Conservation (phyloP, 1,140 invertebrate species). For the Drusus annulatus region DNA sequence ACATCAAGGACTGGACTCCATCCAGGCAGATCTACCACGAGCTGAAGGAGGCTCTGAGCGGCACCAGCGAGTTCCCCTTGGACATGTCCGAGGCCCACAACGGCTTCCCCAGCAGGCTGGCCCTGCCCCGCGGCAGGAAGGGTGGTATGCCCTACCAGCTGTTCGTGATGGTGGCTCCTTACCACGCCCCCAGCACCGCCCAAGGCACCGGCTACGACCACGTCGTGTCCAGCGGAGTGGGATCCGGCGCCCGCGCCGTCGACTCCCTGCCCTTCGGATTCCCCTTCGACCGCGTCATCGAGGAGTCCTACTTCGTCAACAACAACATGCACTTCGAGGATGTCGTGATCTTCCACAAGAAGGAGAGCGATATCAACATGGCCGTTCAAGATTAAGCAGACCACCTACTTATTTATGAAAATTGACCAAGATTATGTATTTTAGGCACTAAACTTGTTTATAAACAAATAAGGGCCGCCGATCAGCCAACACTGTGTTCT, state of each 20-base stretch:
- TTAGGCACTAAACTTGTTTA: neutral
- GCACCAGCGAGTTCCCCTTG: slow-evolving; percentile 61
- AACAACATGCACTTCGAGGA: slow-evolving; percentile 75
- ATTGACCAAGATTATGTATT: slow-evolving; percentile 13
- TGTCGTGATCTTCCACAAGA: slow-evolving; percentile 74
- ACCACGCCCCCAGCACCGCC: slow-evolving; percentile 64
- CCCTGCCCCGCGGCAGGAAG: slow-evolving; percentile 75
- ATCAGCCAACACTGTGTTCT: neutral
- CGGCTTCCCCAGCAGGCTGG: slow-evolving; percentile 75
- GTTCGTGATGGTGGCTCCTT: slow-evolving; percentile 73
- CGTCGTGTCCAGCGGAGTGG: slow-evolving; percentile 63
- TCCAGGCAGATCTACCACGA: slow-evolving; percentile 64
- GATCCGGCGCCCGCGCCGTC: slow-evolving; percentile 65
- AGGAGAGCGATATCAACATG: slow-evolving; percentile 52
- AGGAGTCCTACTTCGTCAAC: slow-evolving; percentile 67
- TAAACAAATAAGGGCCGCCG: neutral
- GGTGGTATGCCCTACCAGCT: slow-evolving; percentile 75
- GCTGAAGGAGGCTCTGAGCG: slow-evolving; percentile 62
- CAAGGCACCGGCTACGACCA: slow-evolving; percentile 63
- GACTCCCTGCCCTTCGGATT: slow-evolving; percentile 77
- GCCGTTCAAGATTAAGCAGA: slow-evolving; percentile 31
- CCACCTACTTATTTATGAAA: slow-evolving; percentile 2
- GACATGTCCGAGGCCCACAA: slow-evolving; percentile 66
- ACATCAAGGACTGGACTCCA: slow-evolving; percentile 66
- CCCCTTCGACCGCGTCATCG: slow-evolving; percentile 78